Base-by-base conservation (phyloP, 2,888 invertebrate species). In the Thyatira batis region DNA sequence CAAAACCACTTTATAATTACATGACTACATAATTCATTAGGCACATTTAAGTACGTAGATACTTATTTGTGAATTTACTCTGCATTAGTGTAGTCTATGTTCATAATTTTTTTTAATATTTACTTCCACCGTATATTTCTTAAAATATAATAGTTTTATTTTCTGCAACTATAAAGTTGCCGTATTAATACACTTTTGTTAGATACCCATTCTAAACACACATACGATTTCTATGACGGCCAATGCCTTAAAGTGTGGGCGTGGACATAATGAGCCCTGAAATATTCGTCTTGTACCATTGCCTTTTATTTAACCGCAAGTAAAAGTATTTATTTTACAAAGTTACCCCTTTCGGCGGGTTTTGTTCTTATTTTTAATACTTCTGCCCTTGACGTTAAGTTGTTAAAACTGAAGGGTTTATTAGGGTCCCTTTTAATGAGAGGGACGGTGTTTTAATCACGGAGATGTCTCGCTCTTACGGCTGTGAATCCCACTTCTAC, bases 191-290 rank as follows among this genome's bases (percentile, higher is more conserved):
- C n/a, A n/a, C n/a, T n/a, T n/a, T n/a, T n/a, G n/a, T n/a, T n/a
- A n/a, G n/a, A 39, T 39, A 39, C 39, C 39, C 13, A 13, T 39
- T 39, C 39, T 39, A 17, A 39, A 11, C 39, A 3, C 2, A 1
- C 2, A 8, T 39, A 8, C 1, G 39, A 39, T 39, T 39, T 39
- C 39, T 17, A 17, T 39, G 10, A 4, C 23, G 6, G 11, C 8
- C 39, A 17, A 33, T 33, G 33, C 61, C 50, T 55, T 53, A 43
- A 51, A 56, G 52, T 49, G 64, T 57, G 60, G 70, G 72, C 65
- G 71, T 67, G 64, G 62, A 59, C 59, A 65, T 69, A 60, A 61
- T 51, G 54, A 52, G 44, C 58, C 54, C 20, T 58, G 49, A 66
- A 71, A 66, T 64, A 62, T 60, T 21, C 44, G 44, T 30, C 39